A percentile compares a stretch with the other conserved stretches of the same genome.
Conservation (phyloP, 2,113 vertebrate genomes). For the Piliocolobus tephrosceles region DNA sequence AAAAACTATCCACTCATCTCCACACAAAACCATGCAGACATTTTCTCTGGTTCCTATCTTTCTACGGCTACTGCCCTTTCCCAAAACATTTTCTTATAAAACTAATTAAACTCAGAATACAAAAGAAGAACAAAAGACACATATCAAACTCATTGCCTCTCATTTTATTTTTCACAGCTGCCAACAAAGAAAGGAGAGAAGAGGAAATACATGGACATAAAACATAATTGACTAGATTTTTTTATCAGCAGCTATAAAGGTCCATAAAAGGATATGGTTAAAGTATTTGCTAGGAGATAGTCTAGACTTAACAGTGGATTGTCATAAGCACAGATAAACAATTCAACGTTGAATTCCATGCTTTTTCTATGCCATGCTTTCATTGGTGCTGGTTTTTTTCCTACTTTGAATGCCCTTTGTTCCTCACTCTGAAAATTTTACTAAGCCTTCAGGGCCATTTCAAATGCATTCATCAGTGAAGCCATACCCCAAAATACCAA, state of each 20-base stretch:
- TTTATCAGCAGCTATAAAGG: background rate
- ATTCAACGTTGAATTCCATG: background rate
- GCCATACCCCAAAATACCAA: background rate
- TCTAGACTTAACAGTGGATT: background rate
- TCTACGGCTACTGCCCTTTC: background rate
- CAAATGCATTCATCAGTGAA: slow-evolving; percentile 12
- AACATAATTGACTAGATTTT: background rate
- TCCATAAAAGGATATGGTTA: background rate
- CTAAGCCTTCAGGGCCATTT: background rate
- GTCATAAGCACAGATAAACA: slow-evolving; percentile 5
- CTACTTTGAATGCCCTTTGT: background rate
- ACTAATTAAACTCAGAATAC: background rate
- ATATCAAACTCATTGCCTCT: background rate
- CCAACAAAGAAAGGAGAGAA: background rate
- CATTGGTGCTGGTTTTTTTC: background rate
- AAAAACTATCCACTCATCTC: background rate
- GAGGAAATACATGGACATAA: slow-evolving; percentile 14
- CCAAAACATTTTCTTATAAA: slow-evolving; percentile 12
- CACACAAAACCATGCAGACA: background rate
- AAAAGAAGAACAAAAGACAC: background rate
- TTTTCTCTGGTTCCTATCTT: background rate
- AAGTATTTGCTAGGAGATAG: background rate
- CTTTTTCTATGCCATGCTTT: background rate
- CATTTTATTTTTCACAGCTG: slow-evolving; percentile 45
- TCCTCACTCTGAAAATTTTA: slow-evolving; percentile 24